These are phyloP conservation scores for Teleogryllus occipitalis DNA, from an alignment of 1,140 invertebrate genomes.

Conservation along the genomic window DNA sequence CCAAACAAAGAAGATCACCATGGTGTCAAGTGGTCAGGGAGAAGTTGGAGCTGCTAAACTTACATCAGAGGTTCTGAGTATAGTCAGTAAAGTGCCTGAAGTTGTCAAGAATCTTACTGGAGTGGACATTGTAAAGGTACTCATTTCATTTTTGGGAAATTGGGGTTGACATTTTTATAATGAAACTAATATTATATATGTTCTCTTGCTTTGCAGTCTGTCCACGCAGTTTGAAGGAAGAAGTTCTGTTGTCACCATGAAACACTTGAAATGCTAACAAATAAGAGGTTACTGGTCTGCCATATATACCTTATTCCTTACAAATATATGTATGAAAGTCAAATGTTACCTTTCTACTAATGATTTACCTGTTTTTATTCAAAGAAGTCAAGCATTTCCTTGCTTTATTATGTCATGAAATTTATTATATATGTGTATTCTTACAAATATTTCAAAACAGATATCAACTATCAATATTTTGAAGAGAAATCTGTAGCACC, in stretches of 20 bases:
- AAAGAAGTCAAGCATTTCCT: neutral
- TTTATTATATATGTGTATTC: neutral
- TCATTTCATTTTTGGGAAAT: neutral
- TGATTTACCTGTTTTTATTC: neutral
- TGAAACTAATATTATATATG: neutral
- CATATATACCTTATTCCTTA: neutral
- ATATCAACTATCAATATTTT: too few relatives aligned
- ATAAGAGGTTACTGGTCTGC: neutral
- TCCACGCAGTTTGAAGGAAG: neutral
- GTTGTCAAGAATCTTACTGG: conserved; percentile 86
- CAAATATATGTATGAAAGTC: neutral
- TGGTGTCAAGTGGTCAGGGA: conserved; percentile 87
- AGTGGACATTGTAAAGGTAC: conserved; percentile 80
- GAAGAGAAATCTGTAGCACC: too few relatives aligned
- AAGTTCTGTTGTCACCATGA: neutral
- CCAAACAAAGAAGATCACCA: conserved; percentile 87
- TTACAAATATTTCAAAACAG: neutral
- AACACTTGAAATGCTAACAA: neutral
- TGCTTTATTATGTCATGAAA: neutral
- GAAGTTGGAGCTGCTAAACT: conserved; percentile 88
- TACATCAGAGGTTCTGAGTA: conserved; percentile 85
- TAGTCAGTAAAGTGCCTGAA: conserved; percentile 82
- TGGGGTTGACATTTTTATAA: neutral
- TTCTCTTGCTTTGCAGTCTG: neutral
- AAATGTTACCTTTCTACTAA: neutral